These are phyloP conservation scores for Podabrus alpinus DNA, from an alignment of 2,888 invertebrate genomes.

Conservation along the genomic window DNA sequence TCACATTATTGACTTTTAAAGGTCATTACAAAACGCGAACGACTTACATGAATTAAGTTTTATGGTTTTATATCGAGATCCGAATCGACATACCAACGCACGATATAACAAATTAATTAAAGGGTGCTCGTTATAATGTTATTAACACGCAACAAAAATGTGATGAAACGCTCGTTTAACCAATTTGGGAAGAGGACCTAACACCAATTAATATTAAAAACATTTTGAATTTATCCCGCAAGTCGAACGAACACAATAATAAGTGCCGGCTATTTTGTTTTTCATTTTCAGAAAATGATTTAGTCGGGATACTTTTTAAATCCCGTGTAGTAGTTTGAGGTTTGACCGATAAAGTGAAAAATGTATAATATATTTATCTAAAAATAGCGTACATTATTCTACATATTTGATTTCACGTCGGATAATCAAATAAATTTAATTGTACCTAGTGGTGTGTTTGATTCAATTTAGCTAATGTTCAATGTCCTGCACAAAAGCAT, in stretches of 20 bases:
- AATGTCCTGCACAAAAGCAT: neutral
- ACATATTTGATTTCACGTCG: neutral
- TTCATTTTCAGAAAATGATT: too few relatives aligned
- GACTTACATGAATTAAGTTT: neutral
- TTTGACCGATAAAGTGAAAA: neutral
- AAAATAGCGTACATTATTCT: neutral
- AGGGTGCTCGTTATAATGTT: slow-evolving; percentile 2
- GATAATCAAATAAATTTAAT: neutral
- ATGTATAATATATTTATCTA: neutral
- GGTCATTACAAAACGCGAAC: slow-evolving; percentile 1
- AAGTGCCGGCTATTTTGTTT: too few relatives aligned
- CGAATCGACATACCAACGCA: slow-evolving; percentile 7
- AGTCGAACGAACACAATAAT: neutral
- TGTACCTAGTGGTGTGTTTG: neutral
- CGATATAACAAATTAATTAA: slow-evolving; percentile 19
- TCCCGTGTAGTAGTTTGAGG: neutral
- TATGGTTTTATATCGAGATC: neutral
- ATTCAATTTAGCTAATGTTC: neutral
- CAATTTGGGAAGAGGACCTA: neutral
- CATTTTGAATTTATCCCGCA: neutral
- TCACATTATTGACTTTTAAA: neutral
- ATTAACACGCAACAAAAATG: neutral
- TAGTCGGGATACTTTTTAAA: neutral
- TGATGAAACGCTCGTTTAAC: neutral
- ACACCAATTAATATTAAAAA: neutral